phyloP scores from a whole-genome alignment of 1,140 invertebrate species.

The Conus betulinus region DNA sequence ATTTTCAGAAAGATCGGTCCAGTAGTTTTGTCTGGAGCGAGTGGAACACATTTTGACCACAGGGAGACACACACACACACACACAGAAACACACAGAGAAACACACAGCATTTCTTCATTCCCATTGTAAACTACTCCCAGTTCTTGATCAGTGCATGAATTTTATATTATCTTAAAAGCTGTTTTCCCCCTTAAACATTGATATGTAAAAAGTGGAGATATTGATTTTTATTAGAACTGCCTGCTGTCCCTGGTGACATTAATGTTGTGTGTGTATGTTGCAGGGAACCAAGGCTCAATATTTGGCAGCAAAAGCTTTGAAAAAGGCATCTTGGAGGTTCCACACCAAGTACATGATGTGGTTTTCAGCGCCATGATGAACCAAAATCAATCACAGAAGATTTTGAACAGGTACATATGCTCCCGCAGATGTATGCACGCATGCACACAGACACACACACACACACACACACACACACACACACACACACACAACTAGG shows the following conservation, averaged over 20 bases:
- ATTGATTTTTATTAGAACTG: too few relatives aligned
- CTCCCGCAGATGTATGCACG: too few relatives aligned
- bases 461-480: too few relatives aligned
- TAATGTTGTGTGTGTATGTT: slow-evolving; percentile 23
- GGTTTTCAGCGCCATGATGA: slow-evolving; percentile 99
- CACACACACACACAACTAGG: too few relatives aligned
- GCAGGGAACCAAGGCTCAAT: slow-evolving; percentile 96
- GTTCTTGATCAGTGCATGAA: not conserved
- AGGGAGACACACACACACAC: not conserved
- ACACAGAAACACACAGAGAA: not conserved
- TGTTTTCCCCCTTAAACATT: too few relatives aligned
- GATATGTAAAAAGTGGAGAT: too few relatives aligned
- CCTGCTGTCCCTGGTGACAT: too few relatives aligned
- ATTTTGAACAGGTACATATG: slow-evolving; percentile 94
- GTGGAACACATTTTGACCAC: not conserved
- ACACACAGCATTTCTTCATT: not conserved
- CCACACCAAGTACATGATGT: slow-evolving; percentile 99
- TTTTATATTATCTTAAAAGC: too few relatives aligned
- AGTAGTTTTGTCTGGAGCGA: too few relatives aligned
- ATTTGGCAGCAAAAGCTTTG: slow-evolving; percentile 98
- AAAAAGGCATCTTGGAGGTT: slow-evolving; percentile 99
- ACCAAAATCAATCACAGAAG: slow-evolving; percentile 99
- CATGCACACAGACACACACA: too few relatives aligned
- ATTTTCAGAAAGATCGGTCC: too few relatives aligned
- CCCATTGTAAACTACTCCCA: too few relatives aligned